These are phyloP conservation scores for Bradysia coprophila DNA, from an alignment of 1,140 invertebrate species.

Conservation along the genomic window DNA sequence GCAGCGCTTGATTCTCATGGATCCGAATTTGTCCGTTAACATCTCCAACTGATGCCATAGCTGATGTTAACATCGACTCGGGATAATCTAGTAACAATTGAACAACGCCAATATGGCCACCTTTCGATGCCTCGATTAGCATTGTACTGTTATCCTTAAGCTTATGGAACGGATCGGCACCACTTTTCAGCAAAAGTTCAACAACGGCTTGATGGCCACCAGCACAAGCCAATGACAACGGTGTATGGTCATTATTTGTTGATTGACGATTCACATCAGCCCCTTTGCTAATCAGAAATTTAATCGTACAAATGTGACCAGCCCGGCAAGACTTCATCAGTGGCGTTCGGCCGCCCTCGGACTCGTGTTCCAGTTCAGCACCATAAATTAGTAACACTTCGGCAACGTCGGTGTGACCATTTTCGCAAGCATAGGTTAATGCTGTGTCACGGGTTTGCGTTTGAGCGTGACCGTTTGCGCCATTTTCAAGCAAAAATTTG, in stretches of 20 bases:
- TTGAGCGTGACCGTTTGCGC: slow-evolving; percentile 81
- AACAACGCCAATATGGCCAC: slow-evolving; percentile 89
- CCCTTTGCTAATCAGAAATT: slow-evolving; percentile 84
- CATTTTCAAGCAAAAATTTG: slow-evolving; percentile 61
- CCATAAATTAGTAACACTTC: slow-evolving; percentile 75
- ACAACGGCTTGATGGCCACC: slow-evolving; percentile 88
- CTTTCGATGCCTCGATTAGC: slow-evolving; percentile 95
- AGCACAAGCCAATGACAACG: slow-evolving; percentile 90
- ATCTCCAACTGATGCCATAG: slow-evolving; percentile 9
- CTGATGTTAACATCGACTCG: slow-evolving; percentile 44
- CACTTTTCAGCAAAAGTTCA: slow-evolving; percentile 71
- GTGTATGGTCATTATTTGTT: slow-evolving; percentile 95
- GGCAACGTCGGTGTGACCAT: slow-evolving; percentile 87
- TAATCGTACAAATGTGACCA: slow-evolving; percentile 95
- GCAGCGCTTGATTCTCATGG: slow-evolving; percentile 12
- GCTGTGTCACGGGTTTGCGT: slow-evolving; percentile 93
- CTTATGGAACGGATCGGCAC: slow-evolving; percentile 90
- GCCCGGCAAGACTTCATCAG: slow-evolving; percentile 98
- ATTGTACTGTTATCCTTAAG: slow-evolving; percentile 97
- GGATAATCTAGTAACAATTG: slow-evolving; percentile 89
- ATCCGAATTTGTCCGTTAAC: slow-evolving; percentile 4
- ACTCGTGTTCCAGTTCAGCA: slow-evolving; percentile 85
- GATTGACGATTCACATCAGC: slow-evolving; percentile 90
- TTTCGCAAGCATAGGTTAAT: slow-evolving; percentile 93
- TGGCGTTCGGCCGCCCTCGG: slow-evolving; percentile 86